Conservation (phyloP, 1,140 invertebrate species). For the Hycleus cichorii region DNA sequence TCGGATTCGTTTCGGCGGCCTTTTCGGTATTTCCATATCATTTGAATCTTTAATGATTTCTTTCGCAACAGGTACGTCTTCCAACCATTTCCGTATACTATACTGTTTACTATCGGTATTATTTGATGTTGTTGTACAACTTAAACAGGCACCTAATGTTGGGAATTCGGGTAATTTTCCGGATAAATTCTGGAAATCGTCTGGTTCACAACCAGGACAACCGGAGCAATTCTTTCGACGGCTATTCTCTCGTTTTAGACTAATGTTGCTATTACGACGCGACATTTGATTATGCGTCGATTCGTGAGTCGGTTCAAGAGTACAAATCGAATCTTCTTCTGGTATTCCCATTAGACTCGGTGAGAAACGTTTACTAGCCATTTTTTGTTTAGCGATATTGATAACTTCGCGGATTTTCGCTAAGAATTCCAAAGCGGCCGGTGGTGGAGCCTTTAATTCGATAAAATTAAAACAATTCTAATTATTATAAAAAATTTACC, state of each 20-base stretch:
- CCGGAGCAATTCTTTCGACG: conserved; percentile 51
- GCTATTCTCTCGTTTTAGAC: conserved; percentile 51
- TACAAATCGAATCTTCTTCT: conserved; percentile 59
- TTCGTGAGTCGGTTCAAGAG: conserved; percentile 42
- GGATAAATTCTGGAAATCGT: conserved; percentile 37
- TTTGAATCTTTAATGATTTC: conserved; percentile 26
- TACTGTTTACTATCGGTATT: conserved; percentile 54
- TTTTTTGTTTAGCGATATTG: conserved; percentile 77
- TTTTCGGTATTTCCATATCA: background rate
- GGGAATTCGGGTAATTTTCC: conserved; percentile 41
- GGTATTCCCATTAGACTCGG: conserved; percentile 73
- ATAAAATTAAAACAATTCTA: conserved; percentile 25
- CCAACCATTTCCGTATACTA: conserved; percentile 69
- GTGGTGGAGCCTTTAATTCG: conserved; percentile 62
- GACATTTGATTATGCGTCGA: conserved; percentile 35
- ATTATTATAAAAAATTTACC: conserved; percentile 47
- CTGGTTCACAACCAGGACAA: conserved; percentile 55
- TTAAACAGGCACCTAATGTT: conserved; percentile 44
- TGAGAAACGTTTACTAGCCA: conserved; percentile 69
- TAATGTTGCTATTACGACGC: conserved; percentile 48
- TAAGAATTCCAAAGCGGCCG: conserved; percentile 78
- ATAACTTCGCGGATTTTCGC: conserved; percentile 83
- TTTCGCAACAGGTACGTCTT: conserved; percentile 55
- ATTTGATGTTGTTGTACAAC: conserved; percentile 45
- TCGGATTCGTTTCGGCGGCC: conserved; percentile 23